A percentile compares a stretch with the other conserved stretches of the same genome.
These are phyloP conservation scores for Eubasilissa splendida DNA, from an alignment of 2,888 invertebrate species.

Conservation along the genomic window DNA sequence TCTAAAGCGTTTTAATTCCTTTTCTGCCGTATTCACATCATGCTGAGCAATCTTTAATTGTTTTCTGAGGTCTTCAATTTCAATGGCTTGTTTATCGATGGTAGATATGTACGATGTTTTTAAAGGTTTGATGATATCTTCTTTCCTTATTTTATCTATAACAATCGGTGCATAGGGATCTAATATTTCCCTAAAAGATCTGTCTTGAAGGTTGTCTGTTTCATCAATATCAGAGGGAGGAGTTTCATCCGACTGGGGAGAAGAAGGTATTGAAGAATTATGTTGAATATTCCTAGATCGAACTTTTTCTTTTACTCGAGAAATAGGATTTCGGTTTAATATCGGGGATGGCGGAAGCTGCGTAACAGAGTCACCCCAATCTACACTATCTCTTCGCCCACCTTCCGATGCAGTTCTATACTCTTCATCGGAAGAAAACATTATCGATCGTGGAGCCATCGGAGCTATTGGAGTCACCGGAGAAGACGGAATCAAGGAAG, in stretches of 20 bases:
- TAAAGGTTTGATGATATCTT: conserved; percentile 63
- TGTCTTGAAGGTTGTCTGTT: conserved; percentile 71
- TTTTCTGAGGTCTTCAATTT: conserved; percentile 80
- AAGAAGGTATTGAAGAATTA: conserved; percentile 74
- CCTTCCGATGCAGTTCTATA: conserved; percentile 91
- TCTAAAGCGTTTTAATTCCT: conserved; percentile 81
- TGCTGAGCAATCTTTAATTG: conserved; percentile 77
- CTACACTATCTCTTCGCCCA: conserved; percentile 84
- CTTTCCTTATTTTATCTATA: conserved; percentile 62
- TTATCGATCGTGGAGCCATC: conserved; percentile 76
- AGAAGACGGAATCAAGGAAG: conserved; percentile 65
- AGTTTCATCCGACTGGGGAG: conserved; percentile 60
- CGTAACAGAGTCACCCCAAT: conserved; percentile 80
- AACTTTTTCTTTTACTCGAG: conserved; percentile 77
- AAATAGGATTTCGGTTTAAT: conserved; percentile 67
- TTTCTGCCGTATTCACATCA: conserved; percentile 79
- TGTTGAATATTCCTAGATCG: conserved; percentile 70
- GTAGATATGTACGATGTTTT: conserved; percentile 72
- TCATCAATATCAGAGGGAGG: conserved; percentile 71
- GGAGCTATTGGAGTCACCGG: conserved; percentile 77
- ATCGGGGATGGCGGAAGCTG: conserved; percentile 73
- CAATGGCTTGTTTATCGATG: conserved; percentile 77
- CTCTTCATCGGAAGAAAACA: conserved; percentile 90
- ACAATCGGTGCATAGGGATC: conserved; percentile 58
- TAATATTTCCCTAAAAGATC: conserved; percentile 62